A percentile compares a stretch with the other conserved stretches of the same genome.
Conservation (phyloP, 2,888 invertebrate species). For the Agrilus mali region DNA sequence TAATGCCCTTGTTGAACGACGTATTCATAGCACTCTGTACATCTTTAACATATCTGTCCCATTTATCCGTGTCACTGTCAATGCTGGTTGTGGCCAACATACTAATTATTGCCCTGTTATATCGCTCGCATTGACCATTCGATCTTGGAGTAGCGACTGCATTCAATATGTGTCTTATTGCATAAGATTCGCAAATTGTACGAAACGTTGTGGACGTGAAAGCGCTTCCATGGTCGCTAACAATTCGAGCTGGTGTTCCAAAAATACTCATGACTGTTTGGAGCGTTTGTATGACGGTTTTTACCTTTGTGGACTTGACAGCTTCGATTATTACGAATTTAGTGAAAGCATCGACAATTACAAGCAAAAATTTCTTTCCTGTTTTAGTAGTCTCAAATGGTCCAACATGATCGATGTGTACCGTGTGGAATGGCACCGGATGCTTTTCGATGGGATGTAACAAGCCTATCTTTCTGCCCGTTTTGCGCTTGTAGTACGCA, state of each 20-base stretch:
- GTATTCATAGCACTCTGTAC: constrained; percentile 18
- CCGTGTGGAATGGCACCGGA: constrained; percentile 24
- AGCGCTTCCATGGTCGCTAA: constrained; percentile 18
- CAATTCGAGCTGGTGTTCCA: constrained; percentile 13
- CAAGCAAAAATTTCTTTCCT: too few relatives aligned
- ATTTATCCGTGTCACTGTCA: constrained; percentile 8
- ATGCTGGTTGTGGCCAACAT: constrained; percentile 13
- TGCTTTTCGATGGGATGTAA: constrained; percentile 27
- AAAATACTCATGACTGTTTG: constrained; percentile 4
- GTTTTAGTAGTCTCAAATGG: constrained; percentile 24
- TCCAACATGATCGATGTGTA: constrained; percentile 30
- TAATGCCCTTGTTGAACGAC: constrained; percentile 11
- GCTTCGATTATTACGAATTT: too few relatives aligned
- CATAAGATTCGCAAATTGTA: constrained; percentile 13
- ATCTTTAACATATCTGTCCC: constrained; percentile 17
- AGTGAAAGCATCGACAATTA: too few relatives aligned
- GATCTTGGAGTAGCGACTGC: constrained; percentile 16
- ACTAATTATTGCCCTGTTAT: constrained; percentile 13
- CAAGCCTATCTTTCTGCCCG: constrained; percentile 19
- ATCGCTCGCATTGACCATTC: constrained; percentile 18
- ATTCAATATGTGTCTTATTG: constrained; percentile 14
- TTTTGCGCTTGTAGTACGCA: constrained; percentile 19
- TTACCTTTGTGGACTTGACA: too few relatives aligned
- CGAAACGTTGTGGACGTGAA: constrained; percentile 12
- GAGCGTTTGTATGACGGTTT: background rate